Conservation (phyloP, 2,888 invertebrate genomes). For the Cylloceria caligata region DNA sequence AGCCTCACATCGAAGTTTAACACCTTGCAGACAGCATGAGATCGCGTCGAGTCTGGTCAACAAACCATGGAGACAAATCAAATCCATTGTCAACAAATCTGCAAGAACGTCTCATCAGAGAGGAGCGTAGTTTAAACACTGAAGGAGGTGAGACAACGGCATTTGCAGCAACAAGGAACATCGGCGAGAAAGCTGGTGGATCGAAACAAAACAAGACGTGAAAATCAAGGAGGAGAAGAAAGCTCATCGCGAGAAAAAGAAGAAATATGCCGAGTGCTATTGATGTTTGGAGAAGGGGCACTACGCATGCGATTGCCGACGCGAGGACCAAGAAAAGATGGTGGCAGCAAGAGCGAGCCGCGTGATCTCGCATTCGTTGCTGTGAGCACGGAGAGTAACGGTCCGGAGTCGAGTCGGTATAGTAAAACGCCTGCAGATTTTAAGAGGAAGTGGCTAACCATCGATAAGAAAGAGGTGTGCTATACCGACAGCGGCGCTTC, state of each 20-base stretch:
- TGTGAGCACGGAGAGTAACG: too few species aligned
- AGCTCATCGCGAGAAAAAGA: neutral
- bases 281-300: too few species aligned
- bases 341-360: too few species aligned
- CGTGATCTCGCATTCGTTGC: too few species aligned
- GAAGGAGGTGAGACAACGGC: conserved; percentile 49
- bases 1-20: conserved; percentile 66
- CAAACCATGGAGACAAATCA: conserved; percentile 68
- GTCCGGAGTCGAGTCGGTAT: too few species aligned
- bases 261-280: too few species aligned
- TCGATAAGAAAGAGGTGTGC: conserved; percentile 64
- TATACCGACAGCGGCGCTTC: conserved; percentile 71
- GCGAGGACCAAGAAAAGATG: too few species aligned
- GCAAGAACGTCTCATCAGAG: conserved; percentile 67
- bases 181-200: neutral
- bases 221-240: conserved; percentile 22
- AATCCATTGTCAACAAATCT: too few species aligned
- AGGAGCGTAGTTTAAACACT: conserved; percentile 57
- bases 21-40: conserved; percentile 67
- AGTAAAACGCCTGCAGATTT: too few species aligned
- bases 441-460: neutral
- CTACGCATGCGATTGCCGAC: too few species aligned
- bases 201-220: conserved; percentile 8
- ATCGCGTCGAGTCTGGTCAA: conserved; percentile 58
- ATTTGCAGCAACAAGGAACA: conserved; percentile 34